phyloP scores from a whole-genome alignment of 2,113 vertebrate genomes.

The Pan troglodytes region NHGRI_mPanTro3-v2.1_pri NC_072404.2:78792001-78792500 shows the following conservation, averaged over 20 bases:
- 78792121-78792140: background rate
- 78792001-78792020: too few species aligned
- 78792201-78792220: background rate
- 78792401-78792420: background rate
- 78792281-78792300: background rate
- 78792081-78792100: background rate
- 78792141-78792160: background rate
- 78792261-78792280: background rate
- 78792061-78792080: too few species aligned
- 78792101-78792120: background rate
- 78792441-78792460: slow-evolving; percentile 6
- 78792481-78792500: background rate
- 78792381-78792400: background rate
- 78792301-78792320: background rate
- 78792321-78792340: background rate
- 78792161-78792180: background rate
- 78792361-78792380: background rate
- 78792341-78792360: background rate
- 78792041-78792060: background rate
- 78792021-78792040: too few species aligned
- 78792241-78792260: background rate
- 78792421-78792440: background rate
- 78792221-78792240: background rate
- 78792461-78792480: background rate
- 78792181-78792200: background rate